Conservation (phyloP, 2,888 invertebrate species). For the Halictus quadricinctus region DNA sequence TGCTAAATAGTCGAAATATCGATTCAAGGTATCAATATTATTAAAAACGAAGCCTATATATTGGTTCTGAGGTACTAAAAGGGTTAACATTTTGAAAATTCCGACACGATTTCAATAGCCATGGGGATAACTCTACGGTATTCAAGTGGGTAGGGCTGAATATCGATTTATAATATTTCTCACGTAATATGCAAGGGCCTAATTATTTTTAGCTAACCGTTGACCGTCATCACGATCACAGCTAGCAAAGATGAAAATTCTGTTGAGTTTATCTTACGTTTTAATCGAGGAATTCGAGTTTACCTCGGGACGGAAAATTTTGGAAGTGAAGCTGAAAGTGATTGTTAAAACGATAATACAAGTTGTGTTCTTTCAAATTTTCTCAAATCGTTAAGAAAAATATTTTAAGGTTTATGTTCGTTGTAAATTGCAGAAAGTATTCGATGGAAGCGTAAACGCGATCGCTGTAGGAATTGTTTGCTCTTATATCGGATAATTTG, state of each 20-base stretch:
- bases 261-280: neutral
- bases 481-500: neutral
- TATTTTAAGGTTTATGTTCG: neutral
- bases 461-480: neutral
- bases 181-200: constrained; percentile 1
- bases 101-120: neutral
- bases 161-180: constrained; percentile 12
- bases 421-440: neutral
- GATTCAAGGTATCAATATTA: no score
- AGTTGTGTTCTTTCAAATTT: neutral
- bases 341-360: neutral
- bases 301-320: neutral
- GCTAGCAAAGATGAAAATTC: neutral
- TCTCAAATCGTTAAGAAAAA: neutral
- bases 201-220: constrained; percentile 9
- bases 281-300: neutral
- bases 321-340: neutral
- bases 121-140: neutral
- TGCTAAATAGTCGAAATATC: neutral
- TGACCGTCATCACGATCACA: neutral
- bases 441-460: no score
- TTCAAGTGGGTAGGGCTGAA: neutral
- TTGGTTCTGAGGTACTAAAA: neutral
- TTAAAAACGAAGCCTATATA: neutral
- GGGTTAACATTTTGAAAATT: neutral